A percentile compares a stretch with the other conserved stretches of the same genome.
phyloP scores from a whole-genome alignment of 2,888 invertebrate genomes.

The Agrotis ipsilon region DNA sequence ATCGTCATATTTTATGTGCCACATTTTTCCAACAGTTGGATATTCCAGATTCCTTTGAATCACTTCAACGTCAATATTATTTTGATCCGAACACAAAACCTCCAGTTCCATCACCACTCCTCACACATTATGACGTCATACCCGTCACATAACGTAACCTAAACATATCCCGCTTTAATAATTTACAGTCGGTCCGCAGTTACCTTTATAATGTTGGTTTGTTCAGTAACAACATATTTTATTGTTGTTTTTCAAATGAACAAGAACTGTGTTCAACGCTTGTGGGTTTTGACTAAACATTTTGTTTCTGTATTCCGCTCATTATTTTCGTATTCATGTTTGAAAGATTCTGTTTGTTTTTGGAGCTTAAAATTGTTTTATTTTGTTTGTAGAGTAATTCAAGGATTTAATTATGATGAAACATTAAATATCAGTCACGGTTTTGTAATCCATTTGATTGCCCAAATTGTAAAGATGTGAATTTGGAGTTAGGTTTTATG shows the following conservation, averaged over 20 bases:
- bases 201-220: slow-evolving; percentile 58
- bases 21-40: too few species aligned
- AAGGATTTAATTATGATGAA: slow-evolving; percentile 3
- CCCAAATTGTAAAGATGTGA: not conserved
- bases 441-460: not conserved
- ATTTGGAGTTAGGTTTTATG: not conserved
- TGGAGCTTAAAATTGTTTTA: not conserved
- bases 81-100: not conserved
- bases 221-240: slow-evolving; percentile 60
- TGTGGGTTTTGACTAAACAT: slow-evolving; percentile 36
- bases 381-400: slow-evolving; percentile 16
- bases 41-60: not conserved
- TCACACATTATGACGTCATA: slow-evolving; percentile 5
- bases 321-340: slow-evolving; percentile 47
- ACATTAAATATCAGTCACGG: not conserved
- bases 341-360: slow-evolving; percentile 32
- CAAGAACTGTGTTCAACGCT: slow-evolving; percentile 23
- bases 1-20: too few species aligned
- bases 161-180: slow-evolving; percentile 46
- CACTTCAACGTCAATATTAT: not conserved
- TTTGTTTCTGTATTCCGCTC: slow-evolving; percentile 33
- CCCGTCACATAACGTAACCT: slow-evolving; percentile 42
- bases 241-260: slow-evolving; percentile 62
- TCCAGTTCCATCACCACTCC: not conserved
- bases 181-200: slow-evolving; percentile 53